Evolutionary conservation across 2,888 invertebrate species (phyloP).

Genomic region (Gymnoscelis rufifasciata): DNA sequence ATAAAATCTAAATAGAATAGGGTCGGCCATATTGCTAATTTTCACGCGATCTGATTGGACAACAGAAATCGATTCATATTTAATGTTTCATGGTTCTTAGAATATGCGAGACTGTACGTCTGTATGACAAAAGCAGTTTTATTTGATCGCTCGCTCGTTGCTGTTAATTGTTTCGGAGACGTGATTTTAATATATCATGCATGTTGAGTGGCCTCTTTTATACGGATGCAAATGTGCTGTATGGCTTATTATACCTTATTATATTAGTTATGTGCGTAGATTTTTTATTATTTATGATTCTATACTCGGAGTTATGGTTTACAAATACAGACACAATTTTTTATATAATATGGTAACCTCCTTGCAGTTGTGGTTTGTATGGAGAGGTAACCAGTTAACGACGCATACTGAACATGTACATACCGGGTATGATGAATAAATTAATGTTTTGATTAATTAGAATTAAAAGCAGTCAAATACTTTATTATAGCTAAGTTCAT

Average conservation of each 20-base stretch:
- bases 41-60: constrained; percentile 47
- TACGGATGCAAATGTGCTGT: constrained; percentile 62
- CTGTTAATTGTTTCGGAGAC: constrained; percentile 71
- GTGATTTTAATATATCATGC: constrained; percentile 77
- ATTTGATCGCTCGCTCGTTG: constrained; percentile 73
- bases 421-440: too few relatives aligned
- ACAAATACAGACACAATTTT: too few relatives aligned
- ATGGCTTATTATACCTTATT: constrained; percentile 33
- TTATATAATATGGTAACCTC: too few relatives aligned
- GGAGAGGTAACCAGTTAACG: too few relatives aligned
- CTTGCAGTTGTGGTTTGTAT: too few relatives aligned
- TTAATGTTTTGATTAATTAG: too few relatives aligned
- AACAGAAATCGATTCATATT: constrained; percentile 50
- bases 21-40: constrained; percentile 53
- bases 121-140: constrained; percentile 73
- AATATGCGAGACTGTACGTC: constrained; percentile 54
- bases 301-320: too few relatives aligned
- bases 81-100: constrained; percentile 55
- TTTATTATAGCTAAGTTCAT: too few relatives aligned
- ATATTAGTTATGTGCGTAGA: constrained; percentile 29
- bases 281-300: not conserved
- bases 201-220: constrained; percentile 65
- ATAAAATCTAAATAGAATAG: constrained; percentile 26
- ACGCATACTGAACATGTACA: too few relatives aligned
- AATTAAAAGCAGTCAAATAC: too few relatives aligned